Base-by-base conservation (phyloP, 2,797 vertebrate species). In the Nasua narica region DNA sequence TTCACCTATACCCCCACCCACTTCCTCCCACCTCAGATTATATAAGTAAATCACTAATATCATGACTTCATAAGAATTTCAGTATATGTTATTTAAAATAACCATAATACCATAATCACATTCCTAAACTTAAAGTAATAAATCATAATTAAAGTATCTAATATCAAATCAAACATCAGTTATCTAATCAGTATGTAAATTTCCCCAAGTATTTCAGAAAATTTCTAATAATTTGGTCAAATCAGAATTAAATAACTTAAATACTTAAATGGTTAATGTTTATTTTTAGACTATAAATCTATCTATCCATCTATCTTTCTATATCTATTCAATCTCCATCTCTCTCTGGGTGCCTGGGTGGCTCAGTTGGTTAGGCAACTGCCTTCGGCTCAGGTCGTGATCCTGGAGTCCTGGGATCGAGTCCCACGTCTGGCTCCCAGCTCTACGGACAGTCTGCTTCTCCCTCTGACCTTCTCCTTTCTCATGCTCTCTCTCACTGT, bases 41-140 rank as follows among this genome's bases (percentile, higher is more conserved):
- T 60, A 76, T 62, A 87, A 93, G 23, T 79, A 69, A 95, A 83
- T 79, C 43, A 23, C 62, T 87, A 78, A 92, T 23, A 94, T 43
- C 29, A 4, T 58, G 58, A 90, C 52, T 90, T 72, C 46, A 21
- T 67, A 83, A 87, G 85, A 54, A 85, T 76, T 54, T 85, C 67
- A 77, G 23, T 69, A 46, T 54, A 70, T 25, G 43, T 13, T 46
- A 83, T 70, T 58, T 46, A 62, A 83, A 46, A 94, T n/a, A 91
- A 62, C 56, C 37, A 76, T 6, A 58, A 78, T 48, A 76, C 11
- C 43, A 78, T n/a, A 65, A 87, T 35, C 50, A 70, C 13, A 77
- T 70, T 87, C 46, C 77, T 93, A 43, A 90, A 60, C 76, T 83
- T 2, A 46, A 70, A 95, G 46, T 9, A 77, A 83, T 27, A 84